Base-by-base conservation (phyloP, 2,797 vertebrate genomes). In the Sebastes trivittatus region DNA sequence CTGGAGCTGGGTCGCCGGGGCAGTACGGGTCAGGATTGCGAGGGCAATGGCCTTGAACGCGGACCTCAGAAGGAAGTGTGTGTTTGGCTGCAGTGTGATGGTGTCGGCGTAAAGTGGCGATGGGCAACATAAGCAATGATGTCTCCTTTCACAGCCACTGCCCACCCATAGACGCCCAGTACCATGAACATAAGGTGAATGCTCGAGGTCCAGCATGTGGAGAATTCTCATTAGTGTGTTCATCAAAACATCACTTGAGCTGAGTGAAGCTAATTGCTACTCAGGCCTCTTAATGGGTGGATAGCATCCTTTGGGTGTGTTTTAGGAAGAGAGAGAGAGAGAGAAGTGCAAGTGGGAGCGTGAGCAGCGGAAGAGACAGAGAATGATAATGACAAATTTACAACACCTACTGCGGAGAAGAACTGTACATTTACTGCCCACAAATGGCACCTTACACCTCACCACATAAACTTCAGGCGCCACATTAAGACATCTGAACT, bases 1-100 rank as follows among this genome's bases (percentile, higher is more conserved):
- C 89, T 93, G 92, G 91, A 90, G 76, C 77, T 56, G 68, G 84
- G 89, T 89, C 79, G 2, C 61, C 56, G 22, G 84, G 87, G 75
- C 56, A 84, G 46, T 59, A 32, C 20, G 73, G 80, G 78, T 84
- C 81, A 77, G 74, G 54, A 79, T 61, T 72, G 61, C 64, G 18
- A 55, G 72, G 73, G 75, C 75, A 32, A 72, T 64, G 75, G 73
- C 61, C 71, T 75, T 73, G 71, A 89, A 73, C 46, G n/a, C 65
- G 71, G 59, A 72, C 46, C 30, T 79, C 62, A 32, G 20, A 78
- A 66, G 78, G 56, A 73, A 71, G 30, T 23, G 42, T n/a, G 56
- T 75, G 38, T 77, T 55, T 64, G 27, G 23, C 18, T 52, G 46
- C 7, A 32, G 3, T 18, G 61, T 8, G 55, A 29, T 38, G 32